Conservation (phyloP, 2,888 invertebrate genomes). For the Platerodrilus igneus region DNA sequence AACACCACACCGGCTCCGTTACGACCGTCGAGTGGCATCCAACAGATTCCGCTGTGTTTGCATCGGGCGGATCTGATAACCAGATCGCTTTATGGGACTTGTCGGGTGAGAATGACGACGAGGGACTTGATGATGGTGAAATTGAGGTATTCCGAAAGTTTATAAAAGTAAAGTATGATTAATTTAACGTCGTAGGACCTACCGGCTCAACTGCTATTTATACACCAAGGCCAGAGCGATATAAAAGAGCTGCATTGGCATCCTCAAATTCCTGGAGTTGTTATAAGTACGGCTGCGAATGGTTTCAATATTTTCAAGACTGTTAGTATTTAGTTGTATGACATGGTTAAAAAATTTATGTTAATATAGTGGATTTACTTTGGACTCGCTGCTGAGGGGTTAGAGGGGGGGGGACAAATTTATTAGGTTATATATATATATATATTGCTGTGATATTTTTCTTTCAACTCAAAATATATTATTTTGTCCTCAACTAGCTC, state of each 20-base stretch:
- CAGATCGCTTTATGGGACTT: constrained; percentile 97
- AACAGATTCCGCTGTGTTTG: constrained; percentile 86
- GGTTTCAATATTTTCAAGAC: constrained; percentile 97
- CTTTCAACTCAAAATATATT: too few species aligned
- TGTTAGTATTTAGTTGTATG: too few species aligned
- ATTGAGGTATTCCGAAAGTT: constrained; percentile 46
- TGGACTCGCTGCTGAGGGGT: too few species aligned
- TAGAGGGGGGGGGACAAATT: too few species aligned
- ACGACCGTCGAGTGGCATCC: constrained; percentile 98
- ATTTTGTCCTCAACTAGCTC: too few species aligned
- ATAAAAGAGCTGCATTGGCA: constrained; percentile 99
- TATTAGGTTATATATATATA: too few species aligned
- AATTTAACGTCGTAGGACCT: constrained; percentile 55
- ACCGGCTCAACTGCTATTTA: constrained; percentile 93
- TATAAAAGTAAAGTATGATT: neutral
- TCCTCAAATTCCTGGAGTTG: constrained; percentile 85
- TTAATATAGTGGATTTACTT: too few species aligned
- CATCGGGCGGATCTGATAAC: constrained; percentile 89
- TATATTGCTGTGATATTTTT: too few species aligned
- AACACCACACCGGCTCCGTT: constrained; percentile 89
- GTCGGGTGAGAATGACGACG: constrained; percentile 75
- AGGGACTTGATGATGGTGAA: constrained; percentile 55
- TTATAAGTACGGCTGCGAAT: constrained; percentile 88
- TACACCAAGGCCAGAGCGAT: constrained; percentile 96
- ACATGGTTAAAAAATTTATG: too few species aligned